Evolutionary conservation across 2,113 vertebrate species (phyloP).

Genomic region (Chascanopsetta lugubris): DNA sequence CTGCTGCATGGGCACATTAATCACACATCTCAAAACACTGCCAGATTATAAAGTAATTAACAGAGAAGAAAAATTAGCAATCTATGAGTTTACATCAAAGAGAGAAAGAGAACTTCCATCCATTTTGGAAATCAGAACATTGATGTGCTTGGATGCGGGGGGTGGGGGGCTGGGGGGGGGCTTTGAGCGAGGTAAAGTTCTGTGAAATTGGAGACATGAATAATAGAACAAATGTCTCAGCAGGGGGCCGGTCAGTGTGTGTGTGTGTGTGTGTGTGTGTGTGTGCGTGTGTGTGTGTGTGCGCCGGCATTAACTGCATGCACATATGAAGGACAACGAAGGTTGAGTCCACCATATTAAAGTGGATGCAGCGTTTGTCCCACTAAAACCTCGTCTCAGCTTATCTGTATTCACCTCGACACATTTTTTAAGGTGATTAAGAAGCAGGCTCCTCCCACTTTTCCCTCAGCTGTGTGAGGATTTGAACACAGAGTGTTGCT

Average conservation of each 20-base stretch:
- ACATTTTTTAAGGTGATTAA: constrained; percentile 71
- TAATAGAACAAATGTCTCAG: constrained; percentile 56
- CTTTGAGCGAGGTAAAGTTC: constrained; percentile 1
- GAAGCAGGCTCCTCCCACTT: constrained; percentile 43
- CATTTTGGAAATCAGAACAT: background rate
- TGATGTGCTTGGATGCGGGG: background rate
- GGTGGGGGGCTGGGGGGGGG: background rate
- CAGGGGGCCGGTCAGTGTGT: constrained; percentile 40
- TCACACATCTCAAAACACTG: background rate
- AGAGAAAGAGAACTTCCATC: background rate
- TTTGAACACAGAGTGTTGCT: constrained; percentile 16
- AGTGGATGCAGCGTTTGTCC: constrained; percentile 33
- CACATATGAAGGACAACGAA: constrained; percentile 62
- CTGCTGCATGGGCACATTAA: constrained; percentile 5
- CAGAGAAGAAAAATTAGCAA: background rate
- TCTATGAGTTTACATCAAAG: constrained; percentile 15
- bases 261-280: constrained; percentile 14
- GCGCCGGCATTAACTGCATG: constrained; percentile 32
- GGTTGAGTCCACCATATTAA: constrained; percentile 49
- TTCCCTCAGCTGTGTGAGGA: constrained; percentile 13
- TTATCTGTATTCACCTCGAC: constrained; percentile 64
- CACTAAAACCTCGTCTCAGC: constrained; percentile 38
- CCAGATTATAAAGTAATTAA: constrained; percentile 15
- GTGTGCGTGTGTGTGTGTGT: constrained; percentile 9
- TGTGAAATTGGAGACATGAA: constrained; percentile 50